Percentiles rank a stretch among this genome's conserved stretches.
Evolutionary conservation across 2,888 invertebrate genomes (phyloP).

Genomic region (Rhabditoides inermis): DNA sequence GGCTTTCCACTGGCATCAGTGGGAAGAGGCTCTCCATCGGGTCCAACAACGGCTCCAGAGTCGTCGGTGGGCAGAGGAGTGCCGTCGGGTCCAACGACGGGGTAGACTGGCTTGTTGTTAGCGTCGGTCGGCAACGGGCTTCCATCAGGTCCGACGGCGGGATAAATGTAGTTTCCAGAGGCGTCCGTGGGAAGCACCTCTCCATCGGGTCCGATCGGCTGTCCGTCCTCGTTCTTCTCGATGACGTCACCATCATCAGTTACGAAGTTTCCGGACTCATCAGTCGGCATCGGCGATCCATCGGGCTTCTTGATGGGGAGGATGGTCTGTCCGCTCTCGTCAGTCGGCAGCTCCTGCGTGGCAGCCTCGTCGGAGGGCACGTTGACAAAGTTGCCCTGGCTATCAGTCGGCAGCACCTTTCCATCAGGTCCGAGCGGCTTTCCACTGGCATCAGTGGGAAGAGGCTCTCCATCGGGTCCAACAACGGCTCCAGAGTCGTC

Average conservation of each 20-base stretch:
- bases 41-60: conserved; percentile 8
- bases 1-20: conserved; percentile 2
- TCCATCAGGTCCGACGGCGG: conserved; percentile 5
- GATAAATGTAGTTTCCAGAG: conserved; percentile 18
- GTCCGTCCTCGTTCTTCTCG: conserved; percentile 4
- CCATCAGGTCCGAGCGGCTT: conserved; percentile 20
- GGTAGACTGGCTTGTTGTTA: conserved; percentile 3
- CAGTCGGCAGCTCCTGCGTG: conserved; percentile 2
- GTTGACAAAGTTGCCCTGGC: conserved; percentile 2
- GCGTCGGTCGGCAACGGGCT: conserved; percentile 3
- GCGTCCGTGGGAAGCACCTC: conserved; percentile 21
- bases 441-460: conserved; percentile 19
- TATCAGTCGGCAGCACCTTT: conserved; percentile 2
- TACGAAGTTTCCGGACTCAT: conserved; percentile 1
- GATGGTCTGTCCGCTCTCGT: conserved; percentile 9
- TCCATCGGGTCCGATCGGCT: conserved; percentile 8
- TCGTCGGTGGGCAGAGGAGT: conserved; percentile 17
- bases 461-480: conserved; percentile 9
- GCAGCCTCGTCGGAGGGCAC: background rate
- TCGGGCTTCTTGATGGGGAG: conserved; percentile 9
- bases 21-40: conserved; percentile 11
- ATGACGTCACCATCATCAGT: conserved; percentile 8
- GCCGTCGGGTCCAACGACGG: conserved; percentile 12
- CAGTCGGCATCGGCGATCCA: conserved; percentile 3
- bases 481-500: conserved; percentile 16